These are phyloP conservation scores for Gisinianus flammeolus DNA, from an alignment of 2,888 invertebrate genomes.

Conservation along the genomic window DNA sequence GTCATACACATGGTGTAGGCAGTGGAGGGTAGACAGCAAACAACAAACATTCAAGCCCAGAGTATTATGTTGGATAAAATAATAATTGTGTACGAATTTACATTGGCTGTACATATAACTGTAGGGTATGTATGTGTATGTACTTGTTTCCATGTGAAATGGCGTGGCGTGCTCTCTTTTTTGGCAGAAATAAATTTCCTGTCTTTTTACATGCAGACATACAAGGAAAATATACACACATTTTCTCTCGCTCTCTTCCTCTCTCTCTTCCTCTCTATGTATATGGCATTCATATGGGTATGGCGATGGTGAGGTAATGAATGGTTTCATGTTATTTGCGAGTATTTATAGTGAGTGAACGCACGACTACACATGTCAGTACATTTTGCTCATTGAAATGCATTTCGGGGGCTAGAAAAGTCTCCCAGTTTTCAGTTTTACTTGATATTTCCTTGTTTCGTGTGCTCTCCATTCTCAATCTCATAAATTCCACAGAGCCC, in stretches of 20 bases:
- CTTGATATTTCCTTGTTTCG: no score
- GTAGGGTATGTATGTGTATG: neutral
- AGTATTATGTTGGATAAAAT: constrained; percentile 12
- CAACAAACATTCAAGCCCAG: neutral
- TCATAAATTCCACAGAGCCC: no score
- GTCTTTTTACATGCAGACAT: neutral
- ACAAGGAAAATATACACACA: neutral
- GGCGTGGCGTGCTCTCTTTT: constrained; percentile 11
- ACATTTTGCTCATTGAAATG: neutral
- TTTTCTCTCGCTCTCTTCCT: neutral
- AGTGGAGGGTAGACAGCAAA: neutral
- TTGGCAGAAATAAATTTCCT: constrained; percentile 16
- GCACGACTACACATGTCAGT: constrained; percentile 11
- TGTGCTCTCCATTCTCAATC: no score
- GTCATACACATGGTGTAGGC: neutral
- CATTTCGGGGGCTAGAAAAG: no score
- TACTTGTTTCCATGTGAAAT: neutral
- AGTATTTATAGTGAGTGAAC: neutral
- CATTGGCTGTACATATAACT: neutral
- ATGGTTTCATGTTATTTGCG: constrained; percentile 6
- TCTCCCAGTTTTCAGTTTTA: no score
- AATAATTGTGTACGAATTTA: neutral
- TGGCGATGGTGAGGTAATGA: constrained; percentile 5
- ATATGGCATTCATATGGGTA: neutral
- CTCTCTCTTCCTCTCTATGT: no score